These are phyloP conservation scores for Drosophila pegasa DNA, from an alignment of 2,888 invertebrate genomes.

Conservation along the genomic window DNA sequence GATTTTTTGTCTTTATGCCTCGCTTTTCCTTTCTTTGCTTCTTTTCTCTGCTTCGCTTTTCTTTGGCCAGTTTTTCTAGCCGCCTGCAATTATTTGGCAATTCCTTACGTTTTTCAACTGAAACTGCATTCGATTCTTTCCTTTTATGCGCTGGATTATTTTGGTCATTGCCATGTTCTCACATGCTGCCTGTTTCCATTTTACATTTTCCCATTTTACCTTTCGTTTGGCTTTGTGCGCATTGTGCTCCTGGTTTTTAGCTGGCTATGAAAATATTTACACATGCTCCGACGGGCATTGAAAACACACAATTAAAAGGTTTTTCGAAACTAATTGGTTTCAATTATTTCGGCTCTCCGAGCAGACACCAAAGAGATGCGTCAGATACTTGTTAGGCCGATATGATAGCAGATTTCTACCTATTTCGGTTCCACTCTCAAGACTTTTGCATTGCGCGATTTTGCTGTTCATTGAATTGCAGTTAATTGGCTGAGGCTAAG, in stretches of 20 bases:
- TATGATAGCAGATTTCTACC: slow-evolving; percentile 36
- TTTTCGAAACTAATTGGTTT: slow-evolving; percentile 81
- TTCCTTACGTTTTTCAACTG: slow-evolving; percentile 50
- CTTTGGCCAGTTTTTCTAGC: slow-evolving; percentile 36
- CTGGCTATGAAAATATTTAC: slow-evolving; percentile 75
- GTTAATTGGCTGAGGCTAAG: slow-evolving; percentile 69
- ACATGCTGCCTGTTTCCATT: slow-evolving; percentile 55
- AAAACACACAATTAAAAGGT: slow-evolving; percentile 78
- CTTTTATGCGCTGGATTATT: slow-evolving; percentile 63
- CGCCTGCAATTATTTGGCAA: slow-evolving; percentile 75
- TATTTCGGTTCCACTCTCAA: slow-evolving; percentile 3
- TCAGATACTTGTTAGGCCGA: slow-evolving; percentile 42
- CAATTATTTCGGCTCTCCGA: slow-evolving; percentile 73
- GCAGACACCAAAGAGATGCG: slow-evolving; percentile 59
- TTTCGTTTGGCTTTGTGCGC: slow-evolving; percentile 23
- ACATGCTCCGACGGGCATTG: slow-evolving; percentile 59
- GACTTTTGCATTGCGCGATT: slow-evolving; percentile 72
- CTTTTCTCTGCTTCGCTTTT: slow-evolving; percentile 34
- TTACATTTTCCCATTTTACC: slow-evolving; percentile 16
- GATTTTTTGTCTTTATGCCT: slow-evolving; percentile 70
- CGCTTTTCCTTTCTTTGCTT: slow-evolving; percentile 48
- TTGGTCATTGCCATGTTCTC: slow-evolving; percentile 80
- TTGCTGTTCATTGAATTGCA: slow-evolving; percentile 67
- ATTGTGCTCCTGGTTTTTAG: slow-evolving; percentile 51
- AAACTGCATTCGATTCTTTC: slow-evolving; percentile 55